These are phyloP conservation scores for Matsumyia berberina DNA, from an alignment of 2,888 invertebrate genomes.

Conservation along the genomic window DNA sequence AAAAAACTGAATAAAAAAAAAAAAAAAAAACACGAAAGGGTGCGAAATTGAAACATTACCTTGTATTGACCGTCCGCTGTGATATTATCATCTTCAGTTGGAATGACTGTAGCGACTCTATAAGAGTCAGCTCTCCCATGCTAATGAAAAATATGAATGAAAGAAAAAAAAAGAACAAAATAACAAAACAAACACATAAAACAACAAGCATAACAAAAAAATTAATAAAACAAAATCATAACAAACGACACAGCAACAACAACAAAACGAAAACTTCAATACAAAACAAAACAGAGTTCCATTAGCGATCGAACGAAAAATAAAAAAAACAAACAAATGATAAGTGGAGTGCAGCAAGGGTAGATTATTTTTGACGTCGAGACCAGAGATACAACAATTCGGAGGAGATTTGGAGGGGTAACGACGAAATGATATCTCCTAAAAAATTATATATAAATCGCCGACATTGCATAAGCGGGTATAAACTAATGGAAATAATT, in stretches of 20 bases:
- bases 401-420: constrained; percentile 16
- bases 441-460: background rate
- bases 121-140: constrained; percentile 98
- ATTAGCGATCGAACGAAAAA: constrained; percentile 28
- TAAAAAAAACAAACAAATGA: constrained; percentile 4
- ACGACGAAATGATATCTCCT: background rate
- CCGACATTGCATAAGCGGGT: constrained; percentile 32
- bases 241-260: constrained; percentile 63
- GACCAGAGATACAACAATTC: constrained; percentile 2
- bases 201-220: constrained; percentile 47
- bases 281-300: constrained; percentile 37
- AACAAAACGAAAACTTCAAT: constrained; percentile 49
- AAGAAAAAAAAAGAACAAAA: constrained; percentile 75
- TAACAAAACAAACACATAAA: constrained; percentile 64
- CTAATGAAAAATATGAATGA: constrained; percentile 86
- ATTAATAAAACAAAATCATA: constrained; percentile 40
- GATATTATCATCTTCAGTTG: constrained; percentile 97
- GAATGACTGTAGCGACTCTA: constrained; percentile 97
- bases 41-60: constrained; percentile 85
- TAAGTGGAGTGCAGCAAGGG: constrained; percentile 5
- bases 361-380: constrained; percentile 1
- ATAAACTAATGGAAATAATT: constrained; percentile 1
- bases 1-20: constrained; percentile 38
- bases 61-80: constrained; percentile 97
- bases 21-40: constrained; percentile 63